phyloP scores from a whole-genome alignment of 2,888 invertebrate species.

The Drosophila longiperda region DNA sequence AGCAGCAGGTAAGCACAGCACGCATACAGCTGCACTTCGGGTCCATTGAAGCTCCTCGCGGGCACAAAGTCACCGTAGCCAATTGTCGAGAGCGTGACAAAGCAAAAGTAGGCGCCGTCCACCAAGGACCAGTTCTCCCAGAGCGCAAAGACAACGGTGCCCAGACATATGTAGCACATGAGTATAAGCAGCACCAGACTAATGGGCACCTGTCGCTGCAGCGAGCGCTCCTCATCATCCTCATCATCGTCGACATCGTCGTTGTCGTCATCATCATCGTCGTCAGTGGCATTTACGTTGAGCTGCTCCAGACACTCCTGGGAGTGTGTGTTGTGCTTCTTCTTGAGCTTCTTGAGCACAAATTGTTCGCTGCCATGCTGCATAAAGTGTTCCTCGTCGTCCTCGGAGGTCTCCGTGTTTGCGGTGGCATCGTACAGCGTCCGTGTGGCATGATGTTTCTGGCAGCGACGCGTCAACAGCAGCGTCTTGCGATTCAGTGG shows the following conservation, averaged over 20 bases:
- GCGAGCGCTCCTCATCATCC: conserved; percentile 52
- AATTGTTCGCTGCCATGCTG: conserved; percentile 75
- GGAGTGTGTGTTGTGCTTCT: conserved; percentile 28
- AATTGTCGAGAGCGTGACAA: conserved; percentile 93
- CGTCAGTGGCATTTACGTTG: conserved; percentile 2
- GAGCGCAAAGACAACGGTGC: conserved; percentile 91
- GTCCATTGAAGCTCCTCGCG: conserved; percentile 84
- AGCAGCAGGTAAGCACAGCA: conserved; percentile 92
- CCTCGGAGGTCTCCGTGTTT: conserved; percentile 79
- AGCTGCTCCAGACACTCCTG: conserved; percentile 49
- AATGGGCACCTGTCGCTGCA: conserved; percentile 86
- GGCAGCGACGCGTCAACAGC: conserved; percentile 66
- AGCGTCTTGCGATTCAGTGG: conserved; percentile 69
- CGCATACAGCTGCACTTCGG: conserved; percentile 89
- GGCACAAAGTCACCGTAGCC: conserved; percentile 92
- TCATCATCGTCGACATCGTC: conserved; percentile 36
- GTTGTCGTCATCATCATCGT: background rate
- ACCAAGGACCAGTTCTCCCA: conserved; percentile 93
- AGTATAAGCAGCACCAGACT: conserved; percentile 89
- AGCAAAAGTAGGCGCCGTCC: conserved; percentile 94
- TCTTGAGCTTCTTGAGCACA: conserved; percentile 65
- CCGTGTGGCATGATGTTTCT: conserved; percentile 64
- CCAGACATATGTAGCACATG: conserved; percentile 90
- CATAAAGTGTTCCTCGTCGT: conserved; percentile 78
- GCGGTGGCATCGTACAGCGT: conserved; percentile 71